Conservation (phyloP, 2,888 invertebrate genomes). For the Agriopis leucophaearia region DNA sequence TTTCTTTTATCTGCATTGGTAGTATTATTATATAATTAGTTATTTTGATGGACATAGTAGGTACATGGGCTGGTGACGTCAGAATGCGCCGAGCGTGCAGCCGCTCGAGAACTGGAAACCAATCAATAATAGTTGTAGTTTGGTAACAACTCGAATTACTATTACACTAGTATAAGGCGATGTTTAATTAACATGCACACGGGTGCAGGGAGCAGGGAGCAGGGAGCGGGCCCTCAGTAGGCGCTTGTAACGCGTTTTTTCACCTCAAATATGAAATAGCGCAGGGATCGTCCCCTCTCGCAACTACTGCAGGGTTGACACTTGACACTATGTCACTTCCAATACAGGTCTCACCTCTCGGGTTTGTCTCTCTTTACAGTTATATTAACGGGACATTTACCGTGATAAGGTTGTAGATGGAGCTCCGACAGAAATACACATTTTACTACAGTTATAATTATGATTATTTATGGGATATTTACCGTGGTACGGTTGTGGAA, state of each 20-base stretch:
- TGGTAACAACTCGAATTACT: background rate
- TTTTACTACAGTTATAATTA: no score
- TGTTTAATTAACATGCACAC: slow-evolving; percentile 1
- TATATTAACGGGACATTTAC: no score
- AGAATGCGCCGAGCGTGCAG: background rate
- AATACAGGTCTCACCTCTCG: no score
- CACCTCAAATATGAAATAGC: slow-evolving; percentile 50
- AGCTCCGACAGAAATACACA: no score
- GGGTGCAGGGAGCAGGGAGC: background rate
- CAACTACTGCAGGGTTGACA: slow-evolving; percentile 10
- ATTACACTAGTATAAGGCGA: background rate
- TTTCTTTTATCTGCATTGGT: no score
- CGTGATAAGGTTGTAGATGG: no score
- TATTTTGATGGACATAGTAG: no score
- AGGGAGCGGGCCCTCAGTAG: background rate
- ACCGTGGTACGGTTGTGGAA: no score
- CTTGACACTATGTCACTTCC: background rate
- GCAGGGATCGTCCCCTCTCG: slow-evolving; percentile 31
- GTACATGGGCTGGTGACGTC: background rate
- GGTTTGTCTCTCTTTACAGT: no score
- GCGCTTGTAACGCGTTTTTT: slow-evolving; percentile 46
- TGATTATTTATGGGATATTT: no score
- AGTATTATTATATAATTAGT: no score
- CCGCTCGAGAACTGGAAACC: background rate
- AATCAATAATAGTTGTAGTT: slow-evolving; percentile 7